Evolutionary conservation across 2,113 vertebrate species (phyloP), one percentile per base, ranked within the genome.

Genomic region (Oriolus oriolus): DNA sequence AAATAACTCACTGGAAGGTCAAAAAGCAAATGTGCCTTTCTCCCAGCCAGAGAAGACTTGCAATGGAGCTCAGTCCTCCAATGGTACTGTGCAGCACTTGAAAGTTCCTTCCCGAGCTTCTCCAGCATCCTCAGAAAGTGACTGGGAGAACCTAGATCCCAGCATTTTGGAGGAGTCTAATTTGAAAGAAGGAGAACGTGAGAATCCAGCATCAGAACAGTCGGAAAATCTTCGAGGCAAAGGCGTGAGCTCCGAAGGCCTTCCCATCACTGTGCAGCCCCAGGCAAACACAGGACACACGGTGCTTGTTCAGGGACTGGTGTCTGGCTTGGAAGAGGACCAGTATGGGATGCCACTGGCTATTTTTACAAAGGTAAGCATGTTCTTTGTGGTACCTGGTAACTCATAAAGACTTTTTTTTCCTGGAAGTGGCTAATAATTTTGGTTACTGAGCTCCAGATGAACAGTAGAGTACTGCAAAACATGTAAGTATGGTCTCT

Each of bases 61-160:
- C 42, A 81, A 45, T 35, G 91, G 87, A 95, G 87, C 86, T 47
- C 96, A 96, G 66, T 75, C 91, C 82, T 90, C 50, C 89, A 95
- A 75, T 4, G 95, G 92, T 16, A 66, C 94, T 22, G 90, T 92
- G 76, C 97, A 98, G 49, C 97, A 80, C 89, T 96, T 98, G 92
- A 98, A 98, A 78, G 98, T 98, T 41, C 98, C 99, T 35, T 97
- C 98, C 1, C 97, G 61, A 2, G 23, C 97, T 57, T 99, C 99
- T 41, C 98, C 98, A 6, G 99, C 98, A 0, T 99, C 98, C 59
- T 99, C 99, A 3, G 99, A 99, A 96, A 99, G 99, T 91, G 99
- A 99, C 97, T 99, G 99, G 99, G 99, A 99, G 97, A 99, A 99
- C 5, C 97, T 99, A 93, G 99, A 99, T 95, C 98, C 99, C 41